Base-by-base conservation (phyloP, 2,113 vertebrate species). In the Gallinago jamesoni region DNA sequence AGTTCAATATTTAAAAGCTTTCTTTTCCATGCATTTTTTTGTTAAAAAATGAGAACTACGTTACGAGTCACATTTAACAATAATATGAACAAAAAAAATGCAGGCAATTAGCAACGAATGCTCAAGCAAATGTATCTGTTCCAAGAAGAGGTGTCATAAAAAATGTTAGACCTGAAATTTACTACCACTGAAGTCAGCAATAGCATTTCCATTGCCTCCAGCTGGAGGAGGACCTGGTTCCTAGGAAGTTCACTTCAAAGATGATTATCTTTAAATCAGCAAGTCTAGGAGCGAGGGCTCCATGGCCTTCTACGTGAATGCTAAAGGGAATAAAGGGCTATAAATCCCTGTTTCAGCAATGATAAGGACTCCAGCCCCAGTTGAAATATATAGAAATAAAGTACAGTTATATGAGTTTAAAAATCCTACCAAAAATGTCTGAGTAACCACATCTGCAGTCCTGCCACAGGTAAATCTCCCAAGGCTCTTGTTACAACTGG, bases 231-330 rank as follows among this genome's bases (percentile, higher is more conserved):
- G 88, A 90, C 57, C 62, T 84, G 77, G 94, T 89, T 96, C 89
- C 92, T 90, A 91, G 90, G 88, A 97, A 96, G 90, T 95, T 95
- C 74, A 95, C 77, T 90, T 74, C 66, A 84, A 56, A 93, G 62
- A 92, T 87, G 41, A 73, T 89, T 96, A 94, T 95, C 91, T 94
- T 92, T 74, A 56, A 73, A 82, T 89, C 85, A 94, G 76, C 67
- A 62, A 83, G 75, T n/a, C 76, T 72, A 31, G 45, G 57, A 87
- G 74, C 0, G 0, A 76, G 66, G 57, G 62, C 70, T 95, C 74
- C n/a, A 1, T 18, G 66, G 66, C 64, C 76, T 60, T 89, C 76
- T 39, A 80, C 43, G 39, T 56, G 64, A 95, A 93, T 70, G 37
- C 86, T 57, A 66, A 80, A 73, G 96, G 90, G 83, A 94, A 93